Conservation (phyloP, 1,140 invertebrate genomes). For the Drosophila pallidifrons region DNA sequence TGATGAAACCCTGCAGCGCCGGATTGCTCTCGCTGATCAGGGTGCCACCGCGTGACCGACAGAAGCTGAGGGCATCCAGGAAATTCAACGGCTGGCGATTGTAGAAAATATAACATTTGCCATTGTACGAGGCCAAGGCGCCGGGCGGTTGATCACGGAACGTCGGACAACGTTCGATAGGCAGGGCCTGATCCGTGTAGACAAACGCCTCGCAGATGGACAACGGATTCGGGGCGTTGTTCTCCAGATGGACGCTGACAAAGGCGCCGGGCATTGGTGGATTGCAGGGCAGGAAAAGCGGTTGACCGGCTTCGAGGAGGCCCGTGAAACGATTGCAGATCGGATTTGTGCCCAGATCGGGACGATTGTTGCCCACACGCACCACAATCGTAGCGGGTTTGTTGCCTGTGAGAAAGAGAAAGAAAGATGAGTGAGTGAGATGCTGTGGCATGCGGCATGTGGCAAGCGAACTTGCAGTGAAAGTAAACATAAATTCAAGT, state of each 20-base stretch:
- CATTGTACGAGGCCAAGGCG: constrained; percentile 96
- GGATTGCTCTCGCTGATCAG: constrained; percentile 97
- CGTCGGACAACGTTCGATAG: constrained; percentile 96
- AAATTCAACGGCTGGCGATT: constrained; percentile 94
- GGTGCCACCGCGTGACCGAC: constrained; percentile 91
- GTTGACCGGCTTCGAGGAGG: constrained; percentile 94
- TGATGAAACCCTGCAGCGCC: constrained; percentile 96
- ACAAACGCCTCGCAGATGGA: constrained; percentile 98
- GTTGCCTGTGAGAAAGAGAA: constrained; percentile 82
- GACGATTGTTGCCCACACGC: constrained; percentile 96
- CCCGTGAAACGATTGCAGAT: constrained; percentile 96
- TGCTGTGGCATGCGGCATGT: constrained; percentile 29
- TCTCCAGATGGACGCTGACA: constrained; percentile 95
- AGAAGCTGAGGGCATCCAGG: constrained; percentile 92
- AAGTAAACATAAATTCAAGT: constrained; percentile 82
- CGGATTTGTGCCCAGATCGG: constrained; percentile 96
- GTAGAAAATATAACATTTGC: constrained; percentile 98
- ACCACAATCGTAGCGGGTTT: constrained; percentile 95
- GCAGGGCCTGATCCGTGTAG: constrained; percentile 97
- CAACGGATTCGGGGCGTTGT: constrained; percentile 89
- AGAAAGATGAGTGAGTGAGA: neutral
- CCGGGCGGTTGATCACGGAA: constrained; percentile 96
- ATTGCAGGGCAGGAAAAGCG: constrained; percentile 96
- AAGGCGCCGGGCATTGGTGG: constrained; percentile 98
- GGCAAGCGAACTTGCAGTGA: constrained; percentile 58